phyloP scores from a whole-genome alignment of 2,113 vertebrate genomes.

The Scolopax mira region DNA sequence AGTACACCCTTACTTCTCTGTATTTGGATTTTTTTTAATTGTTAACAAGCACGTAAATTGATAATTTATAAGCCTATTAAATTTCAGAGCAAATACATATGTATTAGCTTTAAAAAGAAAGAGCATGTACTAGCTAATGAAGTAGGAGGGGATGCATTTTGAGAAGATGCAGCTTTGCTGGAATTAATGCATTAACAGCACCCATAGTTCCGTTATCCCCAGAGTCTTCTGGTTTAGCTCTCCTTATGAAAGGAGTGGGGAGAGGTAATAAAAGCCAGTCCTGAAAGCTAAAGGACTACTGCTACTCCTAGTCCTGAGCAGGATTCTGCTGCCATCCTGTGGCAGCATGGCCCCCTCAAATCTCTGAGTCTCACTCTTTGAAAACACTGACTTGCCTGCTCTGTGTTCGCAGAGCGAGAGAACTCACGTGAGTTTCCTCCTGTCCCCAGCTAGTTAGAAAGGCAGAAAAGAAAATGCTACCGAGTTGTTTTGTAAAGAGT shows the following conservation, averaged over 20 bases:
- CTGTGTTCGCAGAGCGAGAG: not conserved
- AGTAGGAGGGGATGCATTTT: not conserved
- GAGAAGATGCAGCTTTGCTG: not conserved
- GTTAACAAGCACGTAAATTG: not conserved
- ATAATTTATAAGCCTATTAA: not conserved
- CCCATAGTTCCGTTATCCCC: not conserved
- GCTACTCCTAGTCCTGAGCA: not conserved
- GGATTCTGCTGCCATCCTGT: conserved; percentile 66
- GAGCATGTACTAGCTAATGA: not conserved
- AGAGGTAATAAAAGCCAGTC: not conserved
- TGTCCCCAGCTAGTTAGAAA: not conserved
- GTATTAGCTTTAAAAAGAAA: not conserved
- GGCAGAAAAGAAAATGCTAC: not conserved
- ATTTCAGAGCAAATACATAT: not conserved
- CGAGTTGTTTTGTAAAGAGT: not conserved
- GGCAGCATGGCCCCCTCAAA: not conserved
- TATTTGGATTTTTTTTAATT: not conserved
- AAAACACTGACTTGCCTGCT: not conserved
- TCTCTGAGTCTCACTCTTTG: fast-evolving
- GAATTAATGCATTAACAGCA: not conserved
- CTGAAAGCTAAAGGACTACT: not conserved
- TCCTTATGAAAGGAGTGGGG: not conserved
- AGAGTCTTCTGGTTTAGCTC: not conserved
- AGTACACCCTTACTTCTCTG: not conserved
- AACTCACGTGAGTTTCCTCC: not conserved